Conservation (phyloP, 2,113 vertebrate genomes). For the Larimichthys polyactis region DNA sequence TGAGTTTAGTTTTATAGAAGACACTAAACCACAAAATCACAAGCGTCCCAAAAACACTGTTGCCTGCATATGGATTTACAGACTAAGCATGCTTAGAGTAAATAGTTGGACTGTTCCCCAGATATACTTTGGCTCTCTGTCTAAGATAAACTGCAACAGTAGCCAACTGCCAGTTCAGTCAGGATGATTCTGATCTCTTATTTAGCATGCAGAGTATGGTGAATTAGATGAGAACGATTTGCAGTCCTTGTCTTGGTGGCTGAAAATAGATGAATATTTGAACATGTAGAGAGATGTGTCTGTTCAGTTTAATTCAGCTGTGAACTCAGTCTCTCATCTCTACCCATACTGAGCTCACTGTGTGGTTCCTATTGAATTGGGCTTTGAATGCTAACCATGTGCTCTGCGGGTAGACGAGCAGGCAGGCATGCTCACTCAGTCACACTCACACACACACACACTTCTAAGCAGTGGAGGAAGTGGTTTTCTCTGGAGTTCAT, state of each 20-base stretch:
- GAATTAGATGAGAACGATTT: slow-evolving; percentile 46
- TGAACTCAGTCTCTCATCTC: slow-evolving; percentile 60
- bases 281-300: slow-evolving; percentile 47
- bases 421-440: slow-evolving; percentile 45
- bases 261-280: slow-evolving; percentile 23
- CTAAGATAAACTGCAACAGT: slow-evolving; percentile 68
- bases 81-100: slow-evolving; percentile 63
- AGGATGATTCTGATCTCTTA: slow-evolving; percentile 60
- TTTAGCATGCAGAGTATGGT: slow-evolving; percentile 23
- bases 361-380: slow-evolving; percentile 76
- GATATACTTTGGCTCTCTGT: slow-evolving; percentile 59
- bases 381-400: slow-evolving; percentile 79
- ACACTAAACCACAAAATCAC: slow-evolving; percentile 49
- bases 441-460: slow-evolving; percentile 9
- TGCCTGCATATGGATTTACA: slow-evolving; percentile 67
- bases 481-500: slow-evolving; percentile 74
- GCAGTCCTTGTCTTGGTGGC: slow-evolving; percentile 10
- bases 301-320: slow-evolving; percentile 65
- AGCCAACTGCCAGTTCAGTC: slow-evolving; percentile 56
- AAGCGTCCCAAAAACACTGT: slow-evolving; percentile 62
- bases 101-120: slow-evolving; percentile 67
- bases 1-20: slow-evolving; percentile 32
- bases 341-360: slow-evolving; percentile 67
- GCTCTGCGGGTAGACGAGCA: slow-evolving; percentile 65
- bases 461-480: slow-evolving; percentile 64